phyloP scores from a whole-genome alignment of 2,888 invertebrate species.

The Sarcophaga carnaria region DNA sequence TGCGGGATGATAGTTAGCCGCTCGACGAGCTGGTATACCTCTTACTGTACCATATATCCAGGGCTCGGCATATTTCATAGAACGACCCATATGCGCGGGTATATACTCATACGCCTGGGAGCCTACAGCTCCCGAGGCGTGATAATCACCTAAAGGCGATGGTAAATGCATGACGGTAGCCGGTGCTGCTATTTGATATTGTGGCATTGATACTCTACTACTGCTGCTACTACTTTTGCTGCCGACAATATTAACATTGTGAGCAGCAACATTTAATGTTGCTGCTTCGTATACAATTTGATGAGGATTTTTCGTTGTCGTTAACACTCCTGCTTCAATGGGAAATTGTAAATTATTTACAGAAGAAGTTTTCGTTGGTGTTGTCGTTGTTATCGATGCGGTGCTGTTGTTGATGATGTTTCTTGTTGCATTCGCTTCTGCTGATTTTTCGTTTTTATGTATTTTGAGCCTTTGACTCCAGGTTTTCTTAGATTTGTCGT shows the following conservation, averaged over 20 bases:
- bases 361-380: slow-evolving; percentile 72
- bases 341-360: slow-evolving; percentile 41
- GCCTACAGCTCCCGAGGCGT: slow-evolving; percentile 53
- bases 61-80: slow-evolving; percentile 92
- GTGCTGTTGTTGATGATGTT: slow-evolving; percentile 31
- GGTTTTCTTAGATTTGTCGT: slow-evolving; percentile 84
- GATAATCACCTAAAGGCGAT: slow-evolving; percentile 55
- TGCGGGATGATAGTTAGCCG: slow-evolving; percentile 74
- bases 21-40: slow-evolving; percentile 82
- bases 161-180: slow-evolving; percentile 66
- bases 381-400: slow-evolving; percentile 72
- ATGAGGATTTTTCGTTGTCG: slow-evolving; percentile 66
- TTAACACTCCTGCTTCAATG: slow-evolving; percentile 53
- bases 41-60: slow-evolving; percentile 92
- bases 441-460: slow-evolving; percentile 83
- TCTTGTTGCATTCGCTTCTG: slow-evolving; percentile 80
- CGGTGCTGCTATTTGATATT: slow-evolving; percentile 63
- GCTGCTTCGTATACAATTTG: slow-evolving; percentile 67
- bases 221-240: slow-evolving; percentile 22
- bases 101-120: slow-evolving; percentile 75
- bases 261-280: slow-evolving; percentile 54
- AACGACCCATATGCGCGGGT: slow-evolving; percentile 87
- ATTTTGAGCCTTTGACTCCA: slow-evolving; percentile 88
- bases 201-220: slow-evolving; percentile 43
- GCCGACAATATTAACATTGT: slow-evolving; percentile 50